Base-by-base conservation (phyloP, 2,888 invertebrate genomes). In the Lingula anatina region DNA sequence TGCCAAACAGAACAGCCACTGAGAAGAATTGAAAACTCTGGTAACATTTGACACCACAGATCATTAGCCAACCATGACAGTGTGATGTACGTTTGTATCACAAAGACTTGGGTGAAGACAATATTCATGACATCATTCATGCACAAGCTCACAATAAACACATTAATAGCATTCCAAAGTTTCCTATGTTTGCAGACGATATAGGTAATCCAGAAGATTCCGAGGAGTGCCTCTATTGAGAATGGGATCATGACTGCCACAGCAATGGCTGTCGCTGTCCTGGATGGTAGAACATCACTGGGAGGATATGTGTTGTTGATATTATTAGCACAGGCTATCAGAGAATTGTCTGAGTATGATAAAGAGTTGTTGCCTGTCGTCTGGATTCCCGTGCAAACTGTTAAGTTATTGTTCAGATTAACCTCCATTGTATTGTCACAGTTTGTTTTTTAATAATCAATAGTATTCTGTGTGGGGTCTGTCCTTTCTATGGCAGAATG, bases 1-100 rank as follows among this genome's bases (percentile, higher is more conserved):
- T 73, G 73, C 71, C 73, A 73, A 5, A 73, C 56, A 2, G 70
- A 70, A 1, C 67, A 69, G 1, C 72, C 71, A 62, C 71, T 70
- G 9, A 73, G 56, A 24, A 70, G 60, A 12, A 73, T 68, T 4
- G 67, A 68, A 48, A 72, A 67, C 52, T 73, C 73, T 18, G 70
- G 70, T 31, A 66, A 61, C 41, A 71, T 53, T 54, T 69, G 68
- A 55, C 73, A 73, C 20, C 68, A 64, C 2, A 67, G 54, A 48
- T 65, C 54, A 4, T 68, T 71, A 28, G 68, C 64, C 4, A 61
- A 61, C 68, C 71, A 73, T n/a, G 51, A 56, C 42, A 61, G 60
- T 45, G 62, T 60, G 37, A 73, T 58, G 55, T 73, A 73, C 2
- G 72, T 71, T 12, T 65, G 56, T 18, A 71, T 56, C 7, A 73